Conservation (phyloP, 92 coral and sea anemone genomes). For the Epizoanthus illoricatus region DNA sequence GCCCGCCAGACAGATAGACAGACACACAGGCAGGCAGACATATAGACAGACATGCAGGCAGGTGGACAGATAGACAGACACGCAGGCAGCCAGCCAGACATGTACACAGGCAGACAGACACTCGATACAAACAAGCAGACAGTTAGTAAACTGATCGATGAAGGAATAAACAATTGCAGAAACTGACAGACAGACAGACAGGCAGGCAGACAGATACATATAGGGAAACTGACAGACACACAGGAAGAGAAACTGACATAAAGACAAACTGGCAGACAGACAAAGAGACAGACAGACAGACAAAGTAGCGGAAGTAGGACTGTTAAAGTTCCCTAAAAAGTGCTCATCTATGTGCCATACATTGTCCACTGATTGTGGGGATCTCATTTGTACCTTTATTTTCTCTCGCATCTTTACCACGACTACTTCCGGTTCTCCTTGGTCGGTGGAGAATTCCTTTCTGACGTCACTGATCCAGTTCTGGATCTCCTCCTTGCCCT, state of each 20-base stretch:
- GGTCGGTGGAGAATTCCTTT: conserved; percentile 71
- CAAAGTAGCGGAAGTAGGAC: too few relatives aligned
- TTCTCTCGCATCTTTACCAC: conserved; percentile 66
- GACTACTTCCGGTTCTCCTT: conserved; percentile 57
- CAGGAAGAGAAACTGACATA: too few relatives aligned
- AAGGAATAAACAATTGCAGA: too few relatives aligned
- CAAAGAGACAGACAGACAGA: neutral
- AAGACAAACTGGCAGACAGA: neutral
- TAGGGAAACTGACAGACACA: neutral
- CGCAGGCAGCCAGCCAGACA: neutral
- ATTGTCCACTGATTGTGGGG: too few relatives aligned
- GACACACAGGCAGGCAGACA: neutral
- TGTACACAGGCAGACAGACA: neutral
- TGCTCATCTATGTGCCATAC: too few relatives aligned
- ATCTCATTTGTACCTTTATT: conserved; percentile 56
- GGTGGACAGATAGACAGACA: too few relatives aligned
- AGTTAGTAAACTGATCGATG: neutral
- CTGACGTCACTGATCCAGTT: conserved; percentile 84
- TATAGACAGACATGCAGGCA: neutral
- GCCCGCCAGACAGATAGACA: neutral
- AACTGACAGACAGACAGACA: neutral
- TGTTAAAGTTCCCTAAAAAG: too few relatives aligned
- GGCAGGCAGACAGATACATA: neutral
- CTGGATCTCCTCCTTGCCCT: conserved; percentile 83
- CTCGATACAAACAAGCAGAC: neutral